Evolutionary conservation across 2,888 invertebrate species (phyloP).

Genomic region (Scrobipalpa costella): DNA sequence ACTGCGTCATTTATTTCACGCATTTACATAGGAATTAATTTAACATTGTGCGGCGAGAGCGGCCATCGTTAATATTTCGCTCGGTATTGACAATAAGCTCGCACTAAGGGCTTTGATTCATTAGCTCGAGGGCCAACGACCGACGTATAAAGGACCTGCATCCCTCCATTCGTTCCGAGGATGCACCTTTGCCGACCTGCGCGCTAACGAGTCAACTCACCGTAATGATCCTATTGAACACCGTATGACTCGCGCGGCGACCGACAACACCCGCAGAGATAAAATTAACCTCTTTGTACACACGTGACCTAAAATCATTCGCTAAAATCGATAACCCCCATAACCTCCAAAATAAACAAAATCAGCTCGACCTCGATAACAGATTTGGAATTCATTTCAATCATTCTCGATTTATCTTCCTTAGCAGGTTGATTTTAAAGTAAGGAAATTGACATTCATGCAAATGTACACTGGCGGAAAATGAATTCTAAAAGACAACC

Average conservation of each 20-base stretch:
- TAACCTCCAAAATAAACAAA: slow-evolving; percentile 49
- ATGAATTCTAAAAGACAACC: slow-evolving; percentile 69
- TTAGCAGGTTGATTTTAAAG: slow-evolving; percentile 74
- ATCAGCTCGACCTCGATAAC: slow-evolving; percentile 62
- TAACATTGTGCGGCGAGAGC: slow-evolving; percentile 59
- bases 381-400: slow-evolving; percentile 63
- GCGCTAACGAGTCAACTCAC: slow-evolving; percentile 70
- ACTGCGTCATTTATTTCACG: slow-evolving; percentile 64
- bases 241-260: slow-evolving; percentile 60
- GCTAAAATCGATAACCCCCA: slow-evolving; percentile 62
- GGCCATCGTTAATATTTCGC: slow-evolving; percentile 68
- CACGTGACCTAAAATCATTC: slow-evolving; percentile 45
- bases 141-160: slow-evolving; percentile 70
- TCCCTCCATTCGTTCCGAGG: slow-evolving; percentile 68
- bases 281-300: slow-evolving; percentile 51
- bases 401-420: slow-evolving; percentile 68
- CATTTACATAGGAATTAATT: slow-evolving; percentile 74
- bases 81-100: slow-evolving; percentile 73
- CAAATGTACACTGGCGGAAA: slow-evolving; percentile 75
- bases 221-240: slow-evolving; percentile 73
- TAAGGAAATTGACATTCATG: slow-evolving; percentile 74
- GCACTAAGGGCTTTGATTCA: slow-evolving; percentile 72
- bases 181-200: slow-evolving; percentile 69
- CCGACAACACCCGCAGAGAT: slow-evolving; percentile 48
- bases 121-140: slow-evolving; percentile 73